phyloP scores from a whole-genome alignment of 2,797 vertebrate genomes.

The Darevskia nairensis region DNA sequence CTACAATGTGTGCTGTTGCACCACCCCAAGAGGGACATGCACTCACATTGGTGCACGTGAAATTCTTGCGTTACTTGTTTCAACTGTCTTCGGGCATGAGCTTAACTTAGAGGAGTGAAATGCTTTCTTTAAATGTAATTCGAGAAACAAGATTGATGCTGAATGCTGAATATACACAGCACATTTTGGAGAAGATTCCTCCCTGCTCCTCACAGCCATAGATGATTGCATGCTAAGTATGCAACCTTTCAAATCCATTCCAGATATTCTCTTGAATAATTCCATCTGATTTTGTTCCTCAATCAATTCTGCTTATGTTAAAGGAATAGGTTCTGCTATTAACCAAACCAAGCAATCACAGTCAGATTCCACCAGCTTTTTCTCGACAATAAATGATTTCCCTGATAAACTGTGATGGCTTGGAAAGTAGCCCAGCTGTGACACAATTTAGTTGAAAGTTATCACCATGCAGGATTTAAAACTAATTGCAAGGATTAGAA shows the following conservation, averaged over 20 bases:
- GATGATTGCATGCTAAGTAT: slow-evolving; percentile 38
- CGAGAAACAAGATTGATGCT: slow-evolving; percentile 9
- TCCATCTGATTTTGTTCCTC: slow-evolving; percentile 59
- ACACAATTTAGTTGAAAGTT: slow-evolving; percentile 7
- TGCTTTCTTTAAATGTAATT: not conserved
- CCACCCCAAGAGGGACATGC: not conserved
- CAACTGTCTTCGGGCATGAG: not conserved
- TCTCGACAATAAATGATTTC: slow-evolving; percentile 15
- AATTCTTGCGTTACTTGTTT: not conserved
- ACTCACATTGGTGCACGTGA: not conserved
- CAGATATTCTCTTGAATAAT: slow-evolving; percentile 53
- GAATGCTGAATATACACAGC: slow-evolving; percentile 1
- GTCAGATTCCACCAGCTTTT: slow-evolving; percentile 45
- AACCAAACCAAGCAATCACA: slow-evolving; percentile 52
- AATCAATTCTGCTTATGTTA: slow-evolving; percentile 58
- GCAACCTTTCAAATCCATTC: slow-evolving; percentile 45
- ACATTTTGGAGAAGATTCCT: not conserved
- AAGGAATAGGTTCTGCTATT: slow-evolving; percentile 46
- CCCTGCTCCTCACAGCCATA: not conserved
- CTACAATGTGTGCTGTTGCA: not conserved
- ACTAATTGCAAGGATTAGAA: slow-evolving; percentile 20
- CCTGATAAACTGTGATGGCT: slow-evolving; percentile 19
- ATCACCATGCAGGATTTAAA: not conserved
- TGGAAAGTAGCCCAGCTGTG: not conserved
- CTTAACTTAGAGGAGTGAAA: not conserved